Evolutionary conservation across 2,888 invertebrate species (phyloP), one percentile per base, ranked within the genome.

Genomic region (Antheraea assamensis): DNA sequence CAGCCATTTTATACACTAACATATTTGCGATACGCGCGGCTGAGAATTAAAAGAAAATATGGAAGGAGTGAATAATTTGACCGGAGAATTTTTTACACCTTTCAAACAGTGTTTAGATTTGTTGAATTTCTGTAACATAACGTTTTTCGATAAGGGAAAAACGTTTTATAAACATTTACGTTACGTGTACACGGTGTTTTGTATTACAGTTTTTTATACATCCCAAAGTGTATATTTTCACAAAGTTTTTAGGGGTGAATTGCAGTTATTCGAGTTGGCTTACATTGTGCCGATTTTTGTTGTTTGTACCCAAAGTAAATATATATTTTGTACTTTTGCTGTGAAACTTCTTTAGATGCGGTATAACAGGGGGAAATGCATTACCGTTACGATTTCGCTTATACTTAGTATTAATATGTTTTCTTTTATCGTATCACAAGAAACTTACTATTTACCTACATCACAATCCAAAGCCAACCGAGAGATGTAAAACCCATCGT

Each of bases 281-380:
- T 79, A 78, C 52, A 74, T 82, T 3, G 75, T 84, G 0, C 82
- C 85, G 21, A 72, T 84, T 10, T 81, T 81, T 27, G 79, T 82
- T 0, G 76, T 85, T 30, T 74, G 76, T 71, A 76, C 78, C 5
- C 87, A 87, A 78, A 73, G 86, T 86, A 76, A 74, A 80, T 77
- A 66, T 71, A 58, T 70, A 3, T 49, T 31, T 71, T 71, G 21
- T 52, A 19, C 5, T 5, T 52, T 19, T 52, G 19, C 19, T 52
- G 5, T 52, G n/a, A 55, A 42, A 0, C 1, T 13, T 42, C 42
- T 42, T 42, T 42, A 42, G 13, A 42, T 1, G 42, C 42, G 8
- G 7, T 42, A 42, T 42, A 13, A 42, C 13, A 42, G 42, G 13
- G 42, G 42, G 13, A 13, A 42, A 13, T 42, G 42, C 0, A 42